These are phyloP conservation scores for Cordilura impudica DNA, from an alignment of 2,888 invertebrate species.

Conservation along the genomic window DNA sequence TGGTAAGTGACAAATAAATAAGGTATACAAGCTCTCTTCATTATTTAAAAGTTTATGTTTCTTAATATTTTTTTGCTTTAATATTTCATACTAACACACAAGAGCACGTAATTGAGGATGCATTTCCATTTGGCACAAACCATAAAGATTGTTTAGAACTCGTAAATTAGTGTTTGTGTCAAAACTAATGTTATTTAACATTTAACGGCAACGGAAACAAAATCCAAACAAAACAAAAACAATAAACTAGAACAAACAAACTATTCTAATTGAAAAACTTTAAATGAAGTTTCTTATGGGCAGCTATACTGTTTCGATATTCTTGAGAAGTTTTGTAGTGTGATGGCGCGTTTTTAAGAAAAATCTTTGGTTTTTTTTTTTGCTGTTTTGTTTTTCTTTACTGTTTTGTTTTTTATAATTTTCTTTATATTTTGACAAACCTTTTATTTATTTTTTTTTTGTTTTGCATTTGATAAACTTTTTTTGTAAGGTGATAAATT, in stretches of 20 bases:
- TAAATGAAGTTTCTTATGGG: neutral
- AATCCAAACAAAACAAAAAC: neutral
- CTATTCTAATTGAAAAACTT: constrained; percentile 50
- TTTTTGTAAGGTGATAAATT: neutral
- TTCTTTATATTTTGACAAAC: constrained; percentile 21
- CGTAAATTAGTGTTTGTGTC: constrained; percentile 25
- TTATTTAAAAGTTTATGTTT: constrained; percentile 32
- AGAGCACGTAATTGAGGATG: constrained; percentile 33
- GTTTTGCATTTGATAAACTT: constrained; percentile 24
- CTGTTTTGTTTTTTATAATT: neutral
- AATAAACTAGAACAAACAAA: neutral
- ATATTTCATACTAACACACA: neutral
- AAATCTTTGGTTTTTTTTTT: constrained; percentile 16
- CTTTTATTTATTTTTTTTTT: constrained; percentile 10
- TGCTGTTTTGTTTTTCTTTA: neutral
- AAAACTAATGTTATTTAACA: neutral
- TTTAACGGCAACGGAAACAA: constrained; percentile 14
- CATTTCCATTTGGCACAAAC: constrained; percentile 18
- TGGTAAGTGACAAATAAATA: constrained; percentile 80
- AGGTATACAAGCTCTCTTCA: neutral
- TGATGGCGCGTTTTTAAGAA: constrained; percentile 20
- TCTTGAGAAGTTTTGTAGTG: neutral
- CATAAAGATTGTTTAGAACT: constrained; percentile 9
- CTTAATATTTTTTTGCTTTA: too few relatives aligned
- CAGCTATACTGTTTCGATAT: constrained; percentile 3